phyloP scores from a whole-genome alignment of 64 coral and sea anemone genomes.

The Pachyseris speciosa region DNA sequence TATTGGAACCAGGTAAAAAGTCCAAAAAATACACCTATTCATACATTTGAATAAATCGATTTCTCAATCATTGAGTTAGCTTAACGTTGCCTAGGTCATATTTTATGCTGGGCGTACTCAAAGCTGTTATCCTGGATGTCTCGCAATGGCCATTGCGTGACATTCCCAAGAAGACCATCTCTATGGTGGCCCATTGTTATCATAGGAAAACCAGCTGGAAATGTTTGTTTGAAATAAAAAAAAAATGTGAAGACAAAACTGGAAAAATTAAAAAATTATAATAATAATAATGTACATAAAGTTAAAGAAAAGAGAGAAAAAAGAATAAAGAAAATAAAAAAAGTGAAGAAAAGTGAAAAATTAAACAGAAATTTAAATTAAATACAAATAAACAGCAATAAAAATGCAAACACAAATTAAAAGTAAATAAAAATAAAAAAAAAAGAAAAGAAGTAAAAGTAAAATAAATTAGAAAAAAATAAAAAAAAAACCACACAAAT shows the following conservation, averaged over 20 bases:
- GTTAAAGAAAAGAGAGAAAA: neutral
- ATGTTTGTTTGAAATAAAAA: neutral
- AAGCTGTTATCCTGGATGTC: no score
- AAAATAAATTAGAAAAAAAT: neutral
- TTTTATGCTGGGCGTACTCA: no score
- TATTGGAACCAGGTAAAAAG: no score
- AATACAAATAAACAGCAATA: neutral
- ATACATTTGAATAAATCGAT: no score
- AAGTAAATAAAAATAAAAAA: neutral
- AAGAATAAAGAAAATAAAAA: neutral
- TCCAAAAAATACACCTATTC: no score
- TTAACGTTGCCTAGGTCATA: no score
- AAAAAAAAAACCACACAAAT: neutral
- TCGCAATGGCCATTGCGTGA: no score
- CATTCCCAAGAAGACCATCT: no score
- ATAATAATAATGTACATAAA: neutral
- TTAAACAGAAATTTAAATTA: no score
- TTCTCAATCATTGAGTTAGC: no score
- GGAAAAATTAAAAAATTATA: neutral
- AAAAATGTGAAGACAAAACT: neutral
- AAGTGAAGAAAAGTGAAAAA: no score
- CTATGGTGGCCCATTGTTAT: neutral
- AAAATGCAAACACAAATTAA: neutral
- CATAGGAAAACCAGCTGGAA: neutral
- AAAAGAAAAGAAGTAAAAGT: neutral